Evolutionary conservation across 2,888 invertebrate genomes (phyloP), one percentile per base, ranked within the genome.

Genomic region (Stenchaetothrips biformis): DNA sequence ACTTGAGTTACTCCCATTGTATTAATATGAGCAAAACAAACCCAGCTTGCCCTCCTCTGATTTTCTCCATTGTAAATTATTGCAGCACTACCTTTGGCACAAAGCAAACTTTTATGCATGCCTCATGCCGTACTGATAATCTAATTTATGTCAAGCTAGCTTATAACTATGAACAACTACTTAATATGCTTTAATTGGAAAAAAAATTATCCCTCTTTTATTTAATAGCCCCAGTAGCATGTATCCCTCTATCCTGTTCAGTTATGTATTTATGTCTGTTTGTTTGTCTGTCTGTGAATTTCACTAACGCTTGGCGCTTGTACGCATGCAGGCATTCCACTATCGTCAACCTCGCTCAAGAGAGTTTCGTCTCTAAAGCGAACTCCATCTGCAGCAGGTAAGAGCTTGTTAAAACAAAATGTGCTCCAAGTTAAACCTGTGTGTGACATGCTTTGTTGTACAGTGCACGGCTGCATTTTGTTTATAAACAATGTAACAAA

Each of bases 311-410:
- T 74, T 74, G 67, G 67, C 67, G 67, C 67, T 74, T 74, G 18
- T 59, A 59, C 59, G 67, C 67, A 74, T 74, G 67, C 67, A 74
- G 67, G 67, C 67, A 21, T 74, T 11, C 67, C 67, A 74, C 67
- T 21, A 8, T 74, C 67, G 21, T 74, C 67, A 74, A 74, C n/a
- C 25, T n/a, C 67, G 8, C 67, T 74, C 21, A 74, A 25, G 67
- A 74, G 67, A 74, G 67, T 74, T 25, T 77, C 80, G 7, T 81
- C 81, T 21, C 80, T 81, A 9, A 80, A 80, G 37, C 78, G 81
- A 77, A 25, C 80, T 4, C 27, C 81, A 25, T 79, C 81, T 27
- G 80, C 81, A 37, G 80, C 81, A 77, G 81, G 81, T 74, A 74
- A 74, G 67, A 74, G 67, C 67, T 74, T 74, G 11, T 74, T 74